Percentiles rank a stretch among this genome's conserved stretches.
Conservation (phyloP, 2,113 vertebrate species). For the Syrrhaptes paradoxus region DNA sequence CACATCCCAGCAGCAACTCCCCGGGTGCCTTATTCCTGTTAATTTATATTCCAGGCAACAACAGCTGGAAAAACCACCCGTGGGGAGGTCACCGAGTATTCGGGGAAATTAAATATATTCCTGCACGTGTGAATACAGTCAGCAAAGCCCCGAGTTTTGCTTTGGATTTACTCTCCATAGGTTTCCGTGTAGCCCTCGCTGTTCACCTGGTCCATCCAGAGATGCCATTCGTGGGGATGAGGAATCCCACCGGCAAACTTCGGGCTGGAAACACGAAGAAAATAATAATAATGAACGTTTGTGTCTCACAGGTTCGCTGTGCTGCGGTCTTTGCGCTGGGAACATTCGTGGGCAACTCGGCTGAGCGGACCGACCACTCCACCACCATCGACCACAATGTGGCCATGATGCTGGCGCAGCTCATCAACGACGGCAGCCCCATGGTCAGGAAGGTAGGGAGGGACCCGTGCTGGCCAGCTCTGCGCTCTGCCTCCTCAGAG, state of each 20-base stretch:
- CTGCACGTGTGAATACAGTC: background rate
- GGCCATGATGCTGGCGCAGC: conserved; percentile 98
- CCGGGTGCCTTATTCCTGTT: background rate
- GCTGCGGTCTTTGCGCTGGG: conserved; percentile 94
- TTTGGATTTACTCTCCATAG: background rate
- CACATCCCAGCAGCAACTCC: background rate
- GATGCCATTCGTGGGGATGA: background rate
- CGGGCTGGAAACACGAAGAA: background rate
- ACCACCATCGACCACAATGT: conserved; percentile 99
- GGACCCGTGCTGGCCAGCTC: background rate
- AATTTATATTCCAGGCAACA: background rate
- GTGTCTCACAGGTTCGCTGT: conserved; percentile 86
- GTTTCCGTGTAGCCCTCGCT: background rate
- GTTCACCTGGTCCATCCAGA: background rate
- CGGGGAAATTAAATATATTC: background rate
- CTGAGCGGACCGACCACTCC: conserved; percentile 94
- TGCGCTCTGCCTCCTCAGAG: background rate
- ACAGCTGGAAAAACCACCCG: background rate
- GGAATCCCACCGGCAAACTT: background rate
- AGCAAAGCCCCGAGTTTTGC: background rate
- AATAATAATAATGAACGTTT: too few species aligned
- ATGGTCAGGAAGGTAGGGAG: conserved; percentile 90
- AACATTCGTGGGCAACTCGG: conserved; percentile 95
- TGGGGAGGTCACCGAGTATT: background rate
- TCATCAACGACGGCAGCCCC: conserved; percentile 95